Base-by-base conservation (phyloP, 2,797 vertebrate genomes). In the Hozukius guyotensis region DNA sequence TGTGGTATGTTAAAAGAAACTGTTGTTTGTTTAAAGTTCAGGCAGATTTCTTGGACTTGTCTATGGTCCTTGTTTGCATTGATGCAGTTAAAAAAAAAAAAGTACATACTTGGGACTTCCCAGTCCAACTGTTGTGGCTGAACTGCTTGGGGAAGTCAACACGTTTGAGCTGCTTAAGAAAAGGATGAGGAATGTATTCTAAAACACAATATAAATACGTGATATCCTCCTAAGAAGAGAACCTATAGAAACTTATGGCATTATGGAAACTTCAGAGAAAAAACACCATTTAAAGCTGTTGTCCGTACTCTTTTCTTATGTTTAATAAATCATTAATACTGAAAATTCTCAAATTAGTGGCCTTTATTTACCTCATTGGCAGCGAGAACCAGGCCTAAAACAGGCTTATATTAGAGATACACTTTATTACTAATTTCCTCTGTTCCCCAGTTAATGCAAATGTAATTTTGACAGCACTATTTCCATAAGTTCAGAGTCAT, bases 291-390 rank as follows among this genome's bases (percentile, higher is more conserved):
- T 46, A 27, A 65, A 34, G 24, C 32, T 62, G 56, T 34, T 68
- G 57, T 52, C 31, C 4, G 3, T 32, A 25, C 2, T 61, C 27
- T 60, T 65, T 71, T 60, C 20, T 49, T 64, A 36, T 16, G 29
- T 42, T 57, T 36, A 76, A 59, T 81, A 64, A 72, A 72, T 61
- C n/a, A 77, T 61, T 25, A 34, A 69, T 71, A 60, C 10, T 71
- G 38, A 24, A 66, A 65, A 18, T 76, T 25, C 14, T 16, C 31
- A 63, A 52, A 59, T 59, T 46, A 29, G 25, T 60, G 60, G 38
- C 53, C 55, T 52, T 67, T 68, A 27, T 68, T 55, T 61, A 34
- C 29, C 25, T 24, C 10, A 52, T 8, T 25, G 13, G 32, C 27
- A 56, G 11, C 9, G 8, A 62, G 16, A 36, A 38, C 8, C 24